Conservation (phyloP, 2,888 invertebrate species). For the Drosophila kanekoi region DNA sequence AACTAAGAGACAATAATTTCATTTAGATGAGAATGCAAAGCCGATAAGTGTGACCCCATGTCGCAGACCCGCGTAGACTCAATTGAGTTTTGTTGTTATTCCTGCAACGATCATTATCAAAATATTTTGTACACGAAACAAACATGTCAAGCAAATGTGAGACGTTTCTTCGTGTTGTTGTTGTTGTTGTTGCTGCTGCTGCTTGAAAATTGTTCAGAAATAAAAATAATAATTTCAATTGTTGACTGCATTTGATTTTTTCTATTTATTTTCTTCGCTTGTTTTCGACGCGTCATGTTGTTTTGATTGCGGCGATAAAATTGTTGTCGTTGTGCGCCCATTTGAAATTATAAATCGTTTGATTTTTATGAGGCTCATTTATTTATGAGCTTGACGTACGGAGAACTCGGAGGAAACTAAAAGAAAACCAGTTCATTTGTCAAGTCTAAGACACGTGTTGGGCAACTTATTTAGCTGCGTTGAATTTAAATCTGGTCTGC, state of each 20-base stretch:
- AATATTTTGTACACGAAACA: constrained; percentile 76
- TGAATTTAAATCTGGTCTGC: constrained; percentile 11
- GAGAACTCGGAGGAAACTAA: neutral
- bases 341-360: constrained; percentile 59
- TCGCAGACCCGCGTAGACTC: constrained; percentile 33
- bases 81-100: constrained; percentile 71
- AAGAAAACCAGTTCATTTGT: constrained; percentile 32
- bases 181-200: constrained; percentile 30
- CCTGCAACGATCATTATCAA: constrained; percentile 65
- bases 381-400: constrained; percentile 15
- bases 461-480: constrained; percentile 22
- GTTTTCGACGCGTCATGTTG: constrained; percentile 63
- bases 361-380: constrained; percentile 59
- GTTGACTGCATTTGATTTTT: constrained; percentile 57
- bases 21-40: constrained; percentile 66
- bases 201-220: constrained; percentile 52
- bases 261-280: neutral
- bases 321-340: constrained; percentile 33
- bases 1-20: constrained; percentile 61
- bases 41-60: constrained; percentile 56
- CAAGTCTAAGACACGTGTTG: constrained; percentile 12
- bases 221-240: constrained; percentile 68
- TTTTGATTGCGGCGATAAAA: constrained; percentile 66
- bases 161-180: constrained; percentile 15
- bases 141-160: constrained; percentile 76